Percentiles rank a stretch among this genome's conserved stretches.
phyloP scores from a whole-genome alignment of 2,797 vertebrate species.

The Holocentrus rufus region DNA sequence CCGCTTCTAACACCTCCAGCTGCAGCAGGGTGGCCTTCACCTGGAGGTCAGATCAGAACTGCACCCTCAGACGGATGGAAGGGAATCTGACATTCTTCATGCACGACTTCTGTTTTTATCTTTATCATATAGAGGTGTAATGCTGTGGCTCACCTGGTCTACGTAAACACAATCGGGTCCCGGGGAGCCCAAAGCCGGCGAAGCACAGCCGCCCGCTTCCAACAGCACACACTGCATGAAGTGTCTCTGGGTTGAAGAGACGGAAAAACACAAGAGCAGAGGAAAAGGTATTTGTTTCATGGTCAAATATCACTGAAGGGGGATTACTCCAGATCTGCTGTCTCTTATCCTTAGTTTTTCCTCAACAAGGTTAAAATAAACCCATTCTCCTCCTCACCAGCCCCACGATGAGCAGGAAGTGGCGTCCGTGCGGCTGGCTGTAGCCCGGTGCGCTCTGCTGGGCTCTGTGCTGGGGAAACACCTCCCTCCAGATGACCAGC shows the following conservation, averaged over 20 bases:
- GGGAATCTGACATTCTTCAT: too few relatives aligned
- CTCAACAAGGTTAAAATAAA: not conserved
- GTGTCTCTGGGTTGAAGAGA: constrained; percentile 84
- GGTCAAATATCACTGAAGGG: not conserved
- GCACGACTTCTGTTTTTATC: too few relatives aligned
- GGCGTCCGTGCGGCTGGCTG: constrained; percentile 82
- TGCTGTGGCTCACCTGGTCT: constrained; percentile 82
- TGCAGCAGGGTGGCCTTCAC: constrained; percentile 92
- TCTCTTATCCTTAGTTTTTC: too few relatives aligned
- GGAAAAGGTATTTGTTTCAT: not conserved
- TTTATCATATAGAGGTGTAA: not conserved
- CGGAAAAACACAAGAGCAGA: not conserved
- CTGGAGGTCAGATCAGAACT: constrained; percentile 19
- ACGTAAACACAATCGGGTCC: constrained; percentile 95
- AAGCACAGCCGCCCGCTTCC: constrained; percentile 91
- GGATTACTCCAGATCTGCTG: too few relatives aligned
- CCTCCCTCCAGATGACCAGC: constrained; percentile 95
- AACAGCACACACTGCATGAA: constrained; percentile 93
- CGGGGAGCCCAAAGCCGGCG: constrained; percentile 85
- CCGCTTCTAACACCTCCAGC: constrained; percentile 84
- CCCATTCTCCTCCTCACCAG: constrained; percentile 82
- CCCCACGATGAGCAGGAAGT: constrained; percentile 94
- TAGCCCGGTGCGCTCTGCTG: constrained; percentile 71
- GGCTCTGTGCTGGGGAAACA: constrained; percentile 87
- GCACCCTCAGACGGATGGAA: not conserved